Evolutionary conservation across 2,113 vertebrate genomes (phyloP).

Genomic region (Nothocercus julius): DNA sequence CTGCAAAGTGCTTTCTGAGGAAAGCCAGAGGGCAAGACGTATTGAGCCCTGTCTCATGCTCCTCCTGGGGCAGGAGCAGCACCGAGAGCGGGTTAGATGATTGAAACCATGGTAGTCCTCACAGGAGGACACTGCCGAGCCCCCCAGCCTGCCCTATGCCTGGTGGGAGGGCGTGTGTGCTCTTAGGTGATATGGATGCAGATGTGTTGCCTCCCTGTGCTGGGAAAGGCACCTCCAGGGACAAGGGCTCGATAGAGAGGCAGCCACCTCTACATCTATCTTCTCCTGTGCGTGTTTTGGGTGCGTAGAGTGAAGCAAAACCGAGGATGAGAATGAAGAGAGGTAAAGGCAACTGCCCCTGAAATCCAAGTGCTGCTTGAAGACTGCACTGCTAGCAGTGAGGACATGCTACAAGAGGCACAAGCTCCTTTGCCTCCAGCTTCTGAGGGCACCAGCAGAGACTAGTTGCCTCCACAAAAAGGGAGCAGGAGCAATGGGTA

Average conservation of each 20-base stretch:
- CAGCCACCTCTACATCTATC: no score
- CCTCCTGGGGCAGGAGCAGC: neutral
- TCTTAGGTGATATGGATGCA: neutral
- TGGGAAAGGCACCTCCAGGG: no score
- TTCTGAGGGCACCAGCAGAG: neutral
- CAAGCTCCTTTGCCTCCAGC: neutral
- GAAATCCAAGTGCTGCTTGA: neutral
- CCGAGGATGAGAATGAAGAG: neutral
- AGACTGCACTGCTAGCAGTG: neutral
- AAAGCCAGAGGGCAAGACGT: neutral
- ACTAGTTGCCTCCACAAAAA: neutral
- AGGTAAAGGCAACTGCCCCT: neutral
- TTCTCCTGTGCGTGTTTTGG: neutral
- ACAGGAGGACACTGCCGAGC: neutral
- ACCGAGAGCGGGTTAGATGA: no score
- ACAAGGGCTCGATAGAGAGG: no score
- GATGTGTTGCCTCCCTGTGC: neutral
- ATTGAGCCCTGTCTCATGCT: no score
- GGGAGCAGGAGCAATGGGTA: neutral
- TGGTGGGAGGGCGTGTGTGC: no score
- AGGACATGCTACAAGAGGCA: neutral
- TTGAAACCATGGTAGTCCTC: neutral
- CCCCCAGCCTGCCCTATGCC: no score
- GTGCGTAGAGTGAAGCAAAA: neutral
- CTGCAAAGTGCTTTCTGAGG: neutral